A percentile compares a stretch with the other conserved stretches of the same genome.
These are phyloP conservation scores for Pemphredon lugubris DNA, from an alignment of 2,888 invertebrate genomes.

Conservation along the genomic window DNA sequence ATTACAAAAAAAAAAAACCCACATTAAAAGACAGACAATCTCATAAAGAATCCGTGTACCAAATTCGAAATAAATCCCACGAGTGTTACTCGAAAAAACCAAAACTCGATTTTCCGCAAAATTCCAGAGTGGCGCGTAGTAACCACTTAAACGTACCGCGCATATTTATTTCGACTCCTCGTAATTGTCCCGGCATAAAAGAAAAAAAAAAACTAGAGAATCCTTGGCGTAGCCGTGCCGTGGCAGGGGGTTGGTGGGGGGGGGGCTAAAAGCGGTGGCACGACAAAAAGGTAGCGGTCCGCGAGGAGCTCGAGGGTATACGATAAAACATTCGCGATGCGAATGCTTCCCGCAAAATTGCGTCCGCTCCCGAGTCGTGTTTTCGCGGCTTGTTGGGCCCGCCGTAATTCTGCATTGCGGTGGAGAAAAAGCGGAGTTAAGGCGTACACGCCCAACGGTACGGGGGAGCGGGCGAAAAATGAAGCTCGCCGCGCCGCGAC, in stretches of 20 bases:
- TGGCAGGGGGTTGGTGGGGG: too few relatives aligned
- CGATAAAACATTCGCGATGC: slow-evolving; percentile 24
- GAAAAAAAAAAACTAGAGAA: neutral
- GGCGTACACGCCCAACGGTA: neutral
- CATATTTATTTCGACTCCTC: neutral
- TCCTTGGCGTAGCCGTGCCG: neutral
- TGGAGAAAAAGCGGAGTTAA: slow-evolving; percentile 15
- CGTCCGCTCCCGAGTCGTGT: slow-evolving; percentile 24
- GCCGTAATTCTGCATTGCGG: slow-evolving; percentile 28
- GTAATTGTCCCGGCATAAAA: neutral
- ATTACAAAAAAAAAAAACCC: too few relatives aligned
- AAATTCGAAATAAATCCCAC: too few relatives aligned
- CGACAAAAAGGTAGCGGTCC: slow-evolving; percentile 19
- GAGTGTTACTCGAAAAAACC: neutral
- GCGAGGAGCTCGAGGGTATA: slow-evolving; percentile 9
- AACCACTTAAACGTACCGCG: neutral
- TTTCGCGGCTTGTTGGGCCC: slow-evolving; percentile 29
- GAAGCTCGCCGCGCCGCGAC: slow-evolving; percentile 9
- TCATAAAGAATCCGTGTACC: too few relatives aligned
- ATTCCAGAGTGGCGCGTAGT: neutral
- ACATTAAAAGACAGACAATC: too few relatives aligned
- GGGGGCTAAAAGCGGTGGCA: slow-evolving; percentile 9
- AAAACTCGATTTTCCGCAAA: neutral
- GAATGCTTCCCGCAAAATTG: slow-evolving; percentile 34
- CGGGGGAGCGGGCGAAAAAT: slow-evolving; percentile 4